Evolutionary conservation across 2,797 vertebrate species (phyloP).

Genomic region (Bryconaethiops microstoma): DNA sequence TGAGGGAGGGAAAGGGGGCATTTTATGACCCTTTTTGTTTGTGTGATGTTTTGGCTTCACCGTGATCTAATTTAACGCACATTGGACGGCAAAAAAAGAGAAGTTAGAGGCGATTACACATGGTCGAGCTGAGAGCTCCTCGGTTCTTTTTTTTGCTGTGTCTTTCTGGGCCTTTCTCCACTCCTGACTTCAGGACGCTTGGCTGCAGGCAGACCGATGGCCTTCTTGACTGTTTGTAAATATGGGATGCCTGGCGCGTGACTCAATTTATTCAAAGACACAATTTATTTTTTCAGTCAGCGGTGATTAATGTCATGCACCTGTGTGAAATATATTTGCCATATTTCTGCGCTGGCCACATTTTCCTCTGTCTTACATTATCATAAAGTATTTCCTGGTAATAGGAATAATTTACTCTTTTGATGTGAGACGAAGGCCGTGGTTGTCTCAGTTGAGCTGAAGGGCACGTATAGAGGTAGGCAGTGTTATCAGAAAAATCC

Average conservation of each 20-base stretch:
- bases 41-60: conserved; percentile 20
- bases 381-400: conserved; percentile 24
- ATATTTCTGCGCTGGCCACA: conserved; percentile 16
- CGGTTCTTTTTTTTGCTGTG: background rate
- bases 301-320: conserved; percentile 37
- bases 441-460: background rate
- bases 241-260: conserved; percentile 31
- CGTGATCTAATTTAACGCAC: conserved; percentile 2
- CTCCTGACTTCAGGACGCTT: background rate
- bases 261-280: conserved; percentile 31
- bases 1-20: background rate
- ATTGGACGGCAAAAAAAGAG: background rate
- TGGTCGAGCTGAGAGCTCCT: background rate
- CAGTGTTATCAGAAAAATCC: too few species aligned
- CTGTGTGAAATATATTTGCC: conserved; percentile 11
- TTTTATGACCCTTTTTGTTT: conserved; percentile 25
- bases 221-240: conserved; percentile 43
- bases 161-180: conserved; percentile 5
- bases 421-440: conserved; percentile 9
- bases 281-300: conserved; percentile 12
- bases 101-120: background rate
- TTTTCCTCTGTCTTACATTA: conserved; percentile 10
- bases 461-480: background rate
- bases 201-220: background rate
- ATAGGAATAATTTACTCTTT: conserved; percentile 35